Percentiles rank a stretch among this genome's conserved stretches.
Evolutionary conservation across 1,140 invertebrate species (phyloP).

Genomic region (Ostrea denselamellosa): DNA sequence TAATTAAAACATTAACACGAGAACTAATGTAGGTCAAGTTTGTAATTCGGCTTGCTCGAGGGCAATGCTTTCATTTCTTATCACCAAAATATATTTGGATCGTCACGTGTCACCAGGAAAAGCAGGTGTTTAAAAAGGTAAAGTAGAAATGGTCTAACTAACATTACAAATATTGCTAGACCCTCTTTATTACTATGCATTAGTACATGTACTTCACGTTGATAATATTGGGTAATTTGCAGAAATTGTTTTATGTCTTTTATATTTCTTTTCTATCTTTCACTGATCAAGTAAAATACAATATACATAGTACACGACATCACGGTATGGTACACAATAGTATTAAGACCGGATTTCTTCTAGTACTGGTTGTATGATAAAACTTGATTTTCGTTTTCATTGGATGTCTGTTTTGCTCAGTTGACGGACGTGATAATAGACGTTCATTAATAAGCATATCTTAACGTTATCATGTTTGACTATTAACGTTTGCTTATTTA

Average conservation of each 20-base stretch:
- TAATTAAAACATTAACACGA: not conserved
- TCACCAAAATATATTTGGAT: not conserved
- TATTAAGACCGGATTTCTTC: no score
- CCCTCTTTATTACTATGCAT: not conserved
- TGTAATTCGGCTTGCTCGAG: not conserved
- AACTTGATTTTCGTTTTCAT: no score
- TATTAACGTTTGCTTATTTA: not conserved
- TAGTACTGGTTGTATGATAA: no score
- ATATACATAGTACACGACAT: no score
- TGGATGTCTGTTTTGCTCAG: no score
- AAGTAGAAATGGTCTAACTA: not conserved
- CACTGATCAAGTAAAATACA: no score
- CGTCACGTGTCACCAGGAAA: not conserved
- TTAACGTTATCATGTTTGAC: no score
- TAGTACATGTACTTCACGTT: not conserved
- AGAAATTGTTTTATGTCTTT: no score
- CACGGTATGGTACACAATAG: no score
- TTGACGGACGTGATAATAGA: no score
- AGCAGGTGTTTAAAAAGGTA: not conserved
- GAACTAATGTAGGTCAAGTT: not conserved
- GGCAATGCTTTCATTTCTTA: not conserved
- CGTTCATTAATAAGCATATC: no score
- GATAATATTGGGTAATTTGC: not conserved
- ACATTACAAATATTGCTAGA: not conserved
- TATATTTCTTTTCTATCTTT: no score